Evolutionary conservation across 2,797 vertebrate species (phyloP), one percentile per base, ranked within the genome.

Genomic region (Gambusia yucatana): DNA sequence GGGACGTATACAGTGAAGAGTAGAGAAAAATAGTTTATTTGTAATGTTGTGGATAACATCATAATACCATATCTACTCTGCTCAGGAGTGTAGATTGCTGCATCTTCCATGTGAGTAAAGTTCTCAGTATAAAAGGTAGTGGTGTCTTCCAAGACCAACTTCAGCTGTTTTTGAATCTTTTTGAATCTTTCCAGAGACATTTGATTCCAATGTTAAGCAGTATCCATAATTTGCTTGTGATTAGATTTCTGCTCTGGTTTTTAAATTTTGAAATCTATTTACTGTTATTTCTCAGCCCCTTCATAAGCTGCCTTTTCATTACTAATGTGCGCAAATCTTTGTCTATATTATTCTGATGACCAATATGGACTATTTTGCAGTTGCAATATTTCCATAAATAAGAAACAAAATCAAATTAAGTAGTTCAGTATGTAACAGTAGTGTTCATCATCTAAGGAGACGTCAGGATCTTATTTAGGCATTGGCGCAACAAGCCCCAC

Each of bases 91-190:
- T 75, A 41, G 84, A 76, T 78, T 78, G 71, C 78, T 83, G 30
- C 73, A 77, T 86, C 65, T 63, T 83, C 81, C 88, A 87, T 90
- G 86, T 88, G 86, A 83, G 71, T 81, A 78, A 83, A 86, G 87
- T 83, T 20, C 7, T 65, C 9, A 25, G 8, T 39, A 22, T 65
- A 2, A 39, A 39, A 65, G 17, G 6, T 63, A 20, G 16, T 63
- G 30, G 14, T 63, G 16, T 33, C 16, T 17, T 63, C 6, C 59
- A 61, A 61, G 14, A 33, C 16, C 72, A 28, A 2, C 47, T 48
- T 48, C 17, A 50, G 48, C 14, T 7, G 6, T 50, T 22, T 50
- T 50, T 50, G 48, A 50, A 7, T 50, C 48, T 22, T 7, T 50
- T 55, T 55, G 8, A 55, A 55, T 55, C 28, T 77, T 77, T 82